Base-by-base conservation (phyloP, 2,888 invertebrate genomes). In the Leucophenga montana region DNA sequence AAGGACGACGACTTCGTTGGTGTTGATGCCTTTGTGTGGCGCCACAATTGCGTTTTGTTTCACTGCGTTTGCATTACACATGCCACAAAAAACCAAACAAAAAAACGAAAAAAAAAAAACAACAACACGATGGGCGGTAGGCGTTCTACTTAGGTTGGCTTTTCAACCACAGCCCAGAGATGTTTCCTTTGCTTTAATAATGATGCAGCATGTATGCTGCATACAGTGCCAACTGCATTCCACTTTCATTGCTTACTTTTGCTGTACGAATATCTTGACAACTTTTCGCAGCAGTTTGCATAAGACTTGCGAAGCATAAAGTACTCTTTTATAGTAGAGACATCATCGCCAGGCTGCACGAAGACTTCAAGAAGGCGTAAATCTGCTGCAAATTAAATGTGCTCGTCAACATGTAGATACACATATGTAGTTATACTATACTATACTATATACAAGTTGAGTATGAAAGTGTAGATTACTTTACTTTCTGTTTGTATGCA, bases 311-410 rank as follows among this genome's bases (percentile, higher is more conserved):
- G 39, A 3, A 39, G 27, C 27, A 4, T 27, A 2, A 4, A 27
- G 27, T 27, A 4, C 27, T 27, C 27, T 2, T 8, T 5, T 39
- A n/a, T n/a, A n/a, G 39, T 39, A 39, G 39, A 8, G 2, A 27
- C 27, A 27, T 1, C 11, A 39, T 18, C 9, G 9, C 54, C 31
- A 54, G 66, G 13, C 39, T 54, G 9, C 18, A 18, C 9, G 9
- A 20, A 54, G 66, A 11, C 39, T 54, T 9, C 18, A 18, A 22
- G 9, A 20, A 75, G 74, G 72, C 81, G 73, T 76, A 77, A 82
- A 75, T 80, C 73, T 75, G 71, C 72, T 73, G 73, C 68, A 77
- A 76, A 77, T 78, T 73, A 74, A 73, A 80, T 75, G 78, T 78
- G 75, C 71, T 69, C 73, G 72, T 71, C 80, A 64, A 64, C n/a